Conservation (phyloP, 1,140 invertebrate genomes). For the Drosophila sechellia region DNA sequence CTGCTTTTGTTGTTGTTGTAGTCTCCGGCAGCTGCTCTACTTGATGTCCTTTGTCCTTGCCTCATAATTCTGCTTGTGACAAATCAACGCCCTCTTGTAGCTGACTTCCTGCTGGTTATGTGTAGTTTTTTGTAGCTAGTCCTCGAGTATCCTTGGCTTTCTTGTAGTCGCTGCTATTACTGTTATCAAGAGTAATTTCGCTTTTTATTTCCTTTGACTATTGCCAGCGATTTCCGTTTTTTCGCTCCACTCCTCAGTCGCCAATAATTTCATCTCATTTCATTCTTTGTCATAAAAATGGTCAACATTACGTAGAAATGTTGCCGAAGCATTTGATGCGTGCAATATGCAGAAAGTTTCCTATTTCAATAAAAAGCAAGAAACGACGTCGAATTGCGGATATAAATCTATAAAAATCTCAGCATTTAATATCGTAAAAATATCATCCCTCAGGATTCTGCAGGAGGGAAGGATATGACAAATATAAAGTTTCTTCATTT, state of each 20-base stretch:
- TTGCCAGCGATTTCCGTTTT: slow-evolving; percentile 78
- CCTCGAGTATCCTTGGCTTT: slow-evolving; percentile 20
- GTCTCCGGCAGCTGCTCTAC: slow-evolving; percentile 53
- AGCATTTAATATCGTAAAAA: slow-evolving; percentile 69
- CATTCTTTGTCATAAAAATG: slow-evolving; percentile 80
- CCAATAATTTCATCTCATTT: slow-evolving; percentile 81
- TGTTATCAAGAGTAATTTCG: slow-evolving; percentile 81
- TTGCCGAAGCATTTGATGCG: slow-evolving; percentile 72
- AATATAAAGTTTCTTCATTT: slow-evolving; percentile 45
- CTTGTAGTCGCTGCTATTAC: slow-evolving; percentile 48
- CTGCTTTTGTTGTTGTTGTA: slow-evolving; percentile 1
- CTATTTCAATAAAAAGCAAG: slow-evolving; percentile 77
- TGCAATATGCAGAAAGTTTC: slow-evolving; percentile 82
- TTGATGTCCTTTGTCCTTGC: slow-evolving; percentile 36
- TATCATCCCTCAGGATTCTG: slow-evolving; percentile 3
- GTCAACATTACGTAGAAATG: slow-evolving; percentile 47
- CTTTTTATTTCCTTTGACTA: slow-evolving; percentile 78
- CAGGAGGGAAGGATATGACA: background rate
- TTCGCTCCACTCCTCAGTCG: slow-evolving; percentile 27
- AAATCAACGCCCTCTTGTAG: slow-evolving; percentile 81
- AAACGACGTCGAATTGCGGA: slow-evolving; percentile 55
- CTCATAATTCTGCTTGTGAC: slow-evolving; percentile 80
- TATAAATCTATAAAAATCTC: slow-evolving; percentile 81
- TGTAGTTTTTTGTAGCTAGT: slow-evolving; percentile 57
- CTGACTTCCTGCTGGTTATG: slow-evolving; percentile 72